Percentiles rank a stretch among this genome's conserved stretches.
Conservation (phyloP, 64 coral and sea anemone species). For the Montipora capricornis region DNA sequence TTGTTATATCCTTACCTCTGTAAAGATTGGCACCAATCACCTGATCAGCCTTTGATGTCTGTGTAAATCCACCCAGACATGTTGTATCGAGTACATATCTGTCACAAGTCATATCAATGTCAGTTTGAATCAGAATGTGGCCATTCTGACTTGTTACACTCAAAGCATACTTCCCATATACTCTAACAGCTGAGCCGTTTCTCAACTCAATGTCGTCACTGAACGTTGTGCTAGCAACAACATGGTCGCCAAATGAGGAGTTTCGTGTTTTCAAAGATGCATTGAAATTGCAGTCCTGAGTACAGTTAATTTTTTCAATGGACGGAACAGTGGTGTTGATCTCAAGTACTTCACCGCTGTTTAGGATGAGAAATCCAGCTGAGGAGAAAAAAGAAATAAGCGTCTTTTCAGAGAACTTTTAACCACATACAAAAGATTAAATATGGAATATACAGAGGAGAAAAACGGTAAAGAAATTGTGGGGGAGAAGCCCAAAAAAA, state of each 20-base stretch:
- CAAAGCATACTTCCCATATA: conserved; percentile 15
- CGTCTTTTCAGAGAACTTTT: too few species aligned
- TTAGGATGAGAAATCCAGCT: neutral
- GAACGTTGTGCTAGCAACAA: neutral
- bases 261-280: neutral
- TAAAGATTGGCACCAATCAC: too few species aligned
- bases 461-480: too few species aligned
- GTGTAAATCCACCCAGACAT: conserved; percentile 62
- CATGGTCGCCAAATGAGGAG: neutral
- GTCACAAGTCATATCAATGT: conserved; percentile 29
- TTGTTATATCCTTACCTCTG: too few species aligned
- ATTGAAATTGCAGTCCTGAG: neutral
- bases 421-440: too few species aligned
- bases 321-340: conserved; percentile 35
- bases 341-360: neutral
- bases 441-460: too few species aligned
- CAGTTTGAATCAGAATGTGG: conserved; percentile 36
- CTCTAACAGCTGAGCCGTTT: conserved; percentile 3
- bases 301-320: neutral
- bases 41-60: neutral
- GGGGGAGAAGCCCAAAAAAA: too few species aligned
- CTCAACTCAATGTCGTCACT: conserved; percentile 8
- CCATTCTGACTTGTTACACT: conserved; percentile 32
- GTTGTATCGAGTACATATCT: neutral
- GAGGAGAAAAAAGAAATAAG: neutral